phyloP scores from a whole-genome alignment of 2,888 invertebrate species.

The Meteorus cinctellus region DNA sequence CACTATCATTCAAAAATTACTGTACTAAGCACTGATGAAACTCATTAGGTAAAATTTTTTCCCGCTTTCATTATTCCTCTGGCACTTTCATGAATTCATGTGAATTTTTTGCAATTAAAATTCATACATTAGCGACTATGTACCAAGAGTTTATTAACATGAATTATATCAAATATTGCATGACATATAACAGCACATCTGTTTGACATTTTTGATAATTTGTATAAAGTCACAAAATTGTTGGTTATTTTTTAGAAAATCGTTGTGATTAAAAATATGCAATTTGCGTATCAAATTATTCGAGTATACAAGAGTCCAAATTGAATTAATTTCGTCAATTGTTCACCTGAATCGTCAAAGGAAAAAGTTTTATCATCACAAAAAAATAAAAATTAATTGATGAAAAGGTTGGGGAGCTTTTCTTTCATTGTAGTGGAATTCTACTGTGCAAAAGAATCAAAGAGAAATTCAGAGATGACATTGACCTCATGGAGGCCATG shows the following conservation, averaged over 20 bases:
- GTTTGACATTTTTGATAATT: no score
- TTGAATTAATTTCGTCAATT: no score
- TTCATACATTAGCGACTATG: not conserved
- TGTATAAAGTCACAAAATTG: no score
- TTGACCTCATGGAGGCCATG: slow-evolving; percentile 25
- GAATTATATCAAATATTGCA: not conserved
- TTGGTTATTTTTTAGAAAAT: no score
- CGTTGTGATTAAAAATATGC: no score
- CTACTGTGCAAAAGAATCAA: not conserved
- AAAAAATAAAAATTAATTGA: not conserved
- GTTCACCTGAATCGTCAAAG: not conserved
- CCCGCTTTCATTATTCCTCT: not conserved
- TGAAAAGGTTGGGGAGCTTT: not conserved
- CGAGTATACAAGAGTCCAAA: no score
- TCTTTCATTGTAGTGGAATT: not conserved
- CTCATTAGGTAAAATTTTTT: not conserved
- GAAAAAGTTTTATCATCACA: not conserved
- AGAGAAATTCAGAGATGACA: slow-evolving; percentile 28
- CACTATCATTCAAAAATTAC: slow-evolving; percentile 3
- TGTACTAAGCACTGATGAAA: not conserved
- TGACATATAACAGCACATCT: not conserved
- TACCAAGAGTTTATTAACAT: not conserved
- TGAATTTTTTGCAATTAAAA: no score
- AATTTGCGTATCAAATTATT: no score
- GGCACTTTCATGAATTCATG: no score